Base-by-base conservation (phyloP, 2,888 invertebrate genomes). In the Allygus modestus region DNA sequence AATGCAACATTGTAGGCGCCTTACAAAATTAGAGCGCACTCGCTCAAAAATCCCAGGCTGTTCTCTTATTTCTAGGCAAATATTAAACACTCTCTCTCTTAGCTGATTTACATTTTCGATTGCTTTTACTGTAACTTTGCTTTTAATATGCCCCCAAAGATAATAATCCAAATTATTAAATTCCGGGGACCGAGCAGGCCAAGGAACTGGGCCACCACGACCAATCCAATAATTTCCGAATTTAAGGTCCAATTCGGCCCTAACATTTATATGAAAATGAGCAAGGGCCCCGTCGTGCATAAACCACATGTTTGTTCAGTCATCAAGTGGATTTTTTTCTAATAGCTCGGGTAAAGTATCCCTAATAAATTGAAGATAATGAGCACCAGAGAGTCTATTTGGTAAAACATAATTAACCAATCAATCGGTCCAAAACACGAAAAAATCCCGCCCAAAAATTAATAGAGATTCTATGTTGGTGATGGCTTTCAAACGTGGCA, bases 241-340 rank as follows among this genome's bases (percentile, higher is more conserved):
- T 54, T 41, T 58, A 58, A 84, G 85, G 84, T 87, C 79, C 61
- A 88, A 85, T 84, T 86, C 87, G 51, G 84, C 82, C 73, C 86
- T 86, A 28, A 86, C 87, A 85, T 85, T 75, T 41, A 77, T 23
- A 85, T 86, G 84, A 54, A 85, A 88, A 85, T 88, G 87, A 15
- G 87, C 83, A 71, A 87, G 87, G 41, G 86, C 87, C 71, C 82
- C 86, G 91, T 90, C 43, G 88, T 90, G 88, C 90, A 91, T 73
- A 28, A 83, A 73, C 88, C 87, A 88, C 77, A 89, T 88, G 85
- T 88, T 33, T 17, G 4, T 23, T 46, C 51, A 0, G n/a, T 26
- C 17, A 26, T 17, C 28, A n/a, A 54, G 51, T 23, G 81, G 81
- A 12, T 54, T 28, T 17, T 46, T 23, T 17, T 51, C 58, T 7